phyloP scores from a whole-genome alignment of 2,797 vertebrate species.

The Thalassophryne amazonica region DNA sequence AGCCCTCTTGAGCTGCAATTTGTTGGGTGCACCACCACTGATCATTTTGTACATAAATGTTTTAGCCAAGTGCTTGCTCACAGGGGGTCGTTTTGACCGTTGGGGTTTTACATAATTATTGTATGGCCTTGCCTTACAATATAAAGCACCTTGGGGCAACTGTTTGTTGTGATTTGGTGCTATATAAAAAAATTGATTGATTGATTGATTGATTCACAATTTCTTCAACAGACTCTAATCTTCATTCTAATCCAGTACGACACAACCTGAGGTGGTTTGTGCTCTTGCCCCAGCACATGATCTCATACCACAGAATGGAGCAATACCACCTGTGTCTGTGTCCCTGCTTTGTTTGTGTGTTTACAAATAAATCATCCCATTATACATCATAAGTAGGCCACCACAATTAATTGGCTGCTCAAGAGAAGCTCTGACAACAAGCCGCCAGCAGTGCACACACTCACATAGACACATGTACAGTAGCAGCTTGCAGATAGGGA shows the following conservation, averaged over 20 bases:
- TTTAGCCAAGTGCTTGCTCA: no score
- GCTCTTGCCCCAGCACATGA: slow-evolving; percentile 64
- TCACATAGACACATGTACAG: slow-evolving; percentile 26
- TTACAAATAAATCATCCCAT: slow-evolving; percentile 84
- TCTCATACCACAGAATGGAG: slow-evolving; percentile 42
- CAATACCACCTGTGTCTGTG: slow-evolving; percentile 58
- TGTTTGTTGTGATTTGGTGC: no score
- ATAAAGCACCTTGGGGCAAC: no score
- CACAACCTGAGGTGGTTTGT: slow-evolving; percentile 64
- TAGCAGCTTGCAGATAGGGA: no score
- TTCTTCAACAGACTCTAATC: slow-evolving; percentile 18
- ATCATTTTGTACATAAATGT: no score
- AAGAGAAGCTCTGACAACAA: slow-evolving; percentile 78
- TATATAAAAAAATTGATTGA: no score
- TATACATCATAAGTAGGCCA: slow-evolving; percentile 85
- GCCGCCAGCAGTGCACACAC: slow-evolving; percentile 64
- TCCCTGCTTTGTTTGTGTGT: slow-evolving; percentile 75
- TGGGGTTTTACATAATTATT: no score
- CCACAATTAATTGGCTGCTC: slow-evolving; percentile 85
- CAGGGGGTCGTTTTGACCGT: no score
- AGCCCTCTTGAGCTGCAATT: no score
- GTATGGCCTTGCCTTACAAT: no score
- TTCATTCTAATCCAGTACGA: slow-evolving; percentile 41
- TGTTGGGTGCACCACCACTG: no score
- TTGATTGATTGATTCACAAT: background rate